Evolutionary conservation across 2,113 vertebrate species (phyloP).

Genomic region (Myrmecobius fasciatus): DNA sequence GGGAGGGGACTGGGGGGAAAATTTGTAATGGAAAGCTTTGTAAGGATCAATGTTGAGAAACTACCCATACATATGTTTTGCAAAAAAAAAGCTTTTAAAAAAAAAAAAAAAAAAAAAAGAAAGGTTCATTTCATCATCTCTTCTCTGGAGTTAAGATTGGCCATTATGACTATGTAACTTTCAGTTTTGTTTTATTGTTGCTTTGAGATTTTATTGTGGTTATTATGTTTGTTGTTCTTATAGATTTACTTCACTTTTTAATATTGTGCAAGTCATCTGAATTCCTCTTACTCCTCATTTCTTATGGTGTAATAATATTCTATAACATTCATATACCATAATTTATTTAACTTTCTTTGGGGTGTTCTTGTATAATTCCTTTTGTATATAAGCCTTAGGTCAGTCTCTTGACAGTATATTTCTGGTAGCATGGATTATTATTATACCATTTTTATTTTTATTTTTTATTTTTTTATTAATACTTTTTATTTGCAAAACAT

Average conservation of each 20-base stretch:
- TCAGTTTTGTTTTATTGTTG: background rate
- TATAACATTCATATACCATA: background rate
- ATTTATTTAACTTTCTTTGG: background rate
- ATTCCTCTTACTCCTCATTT: background rate
- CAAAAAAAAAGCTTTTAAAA: no score
- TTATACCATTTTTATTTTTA: background rate
- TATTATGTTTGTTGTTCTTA: background rate
- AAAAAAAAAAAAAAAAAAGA: no score
- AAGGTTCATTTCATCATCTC: background rate
- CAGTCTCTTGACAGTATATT: constrained; percentile 37
- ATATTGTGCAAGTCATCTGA: background rate
- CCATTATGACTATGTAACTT: background rate
- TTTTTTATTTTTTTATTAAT: no score
- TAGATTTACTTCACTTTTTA: background rate
- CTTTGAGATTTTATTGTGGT: background rate
- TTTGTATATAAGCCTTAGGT: background rate
- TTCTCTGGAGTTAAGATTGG: background rate
- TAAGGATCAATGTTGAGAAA: no score
- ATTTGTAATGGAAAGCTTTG: no score
- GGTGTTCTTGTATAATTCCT: background rate
- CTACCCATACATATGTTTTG: no score
- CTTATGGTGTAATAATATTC: background rate
- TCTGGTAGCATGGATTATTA: constrained; percentile 5
- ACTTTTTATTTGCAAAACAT: no score
- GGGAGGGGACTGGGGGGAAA: no score